These are phyloP conservation scores for Ostrea edulis DNA, from an alignment of 1,140 invertebrate species.

Conservation along the genomic window DNA sequence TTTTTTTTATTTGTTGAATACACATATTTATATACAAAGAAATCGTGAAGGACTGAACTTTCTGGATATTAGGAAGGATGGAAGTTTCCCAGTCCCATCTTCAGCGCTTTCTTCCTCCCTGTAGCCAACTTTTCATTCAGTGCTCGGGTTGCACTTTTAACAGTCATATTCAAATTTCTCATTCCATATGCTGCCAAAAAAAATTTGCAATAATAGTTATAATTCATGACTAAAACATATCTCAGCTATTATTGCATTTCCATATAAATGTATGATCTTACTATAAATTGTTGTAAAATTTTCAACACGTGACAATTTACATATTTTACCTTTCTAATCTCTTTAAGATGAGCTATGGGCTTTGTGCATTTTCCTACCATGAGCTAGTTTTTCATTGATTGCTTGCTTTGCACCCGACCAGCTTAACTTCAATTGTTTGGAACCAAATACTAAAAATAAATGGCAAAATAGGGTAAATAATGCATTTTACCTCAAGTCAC, in stretches of 20 bases:
- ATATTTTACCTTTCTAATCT: not conserved
- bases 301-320: not conserved
- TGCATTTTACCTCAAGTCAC: constrained; percentile 10
- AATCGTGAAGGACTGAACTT: not conserved
- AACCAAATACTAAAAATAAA: constrained; percentile 42
- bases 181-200: constrained; percentile 27
- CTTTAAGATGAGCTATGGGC: constrained; percentile 15
- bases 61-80: not conserved
- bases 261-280: constrained; percentile 7
- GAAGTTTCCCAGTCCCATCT: not conserved
- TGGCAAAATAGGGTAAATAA: not conserved
- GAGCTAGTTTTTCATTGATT: constrained; percentile 41
- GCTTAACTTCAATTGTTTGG: constrained; percentile 42
- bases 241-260: not conserved
- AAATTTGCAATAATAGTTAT: not conserved
- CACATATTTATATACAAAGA: not conserved
- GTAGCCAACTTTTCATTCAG: constrained; percentile 38
- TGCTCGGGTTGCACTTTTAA: constrained; percentile 11
- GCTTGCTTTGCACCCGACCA: constrained; percentile 44
- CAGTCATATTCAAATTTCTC: constrained; percentile 25
- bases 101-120: constrained; percentile 4
- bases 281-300: not conserved
- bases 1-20: not conserved
- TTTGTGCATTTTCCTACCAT: constrained; percentile 38
- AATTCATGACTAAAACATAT: not conserved